phyloP scores from a whole-genome alignment of 2,113 vertebrate genomes.

The Ictalurus punctatus region DNA sequence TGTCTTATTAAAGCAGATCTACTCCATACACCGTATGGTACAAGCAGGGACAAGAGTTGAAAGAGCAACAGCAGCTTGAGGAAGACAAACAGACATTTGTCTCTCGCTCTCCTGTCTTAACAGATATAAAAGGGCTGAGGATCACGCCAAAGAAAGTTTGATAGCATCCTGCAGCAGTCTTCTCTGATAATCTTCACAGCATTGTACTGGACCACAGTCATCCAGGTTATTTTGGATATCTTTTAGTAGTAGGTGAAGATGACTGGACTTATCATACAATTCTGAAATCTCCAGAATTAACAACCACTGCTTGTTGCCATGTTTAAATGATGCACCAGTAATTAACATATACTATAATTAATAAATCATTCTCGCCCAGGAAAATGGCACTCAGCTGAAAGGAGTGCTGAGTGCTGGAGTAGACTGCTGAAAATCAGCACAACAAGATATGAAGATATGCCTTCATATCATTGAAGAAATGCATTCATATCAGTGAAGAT shows the following conservation, averaged over 20 bases:
- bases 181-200: background rate
- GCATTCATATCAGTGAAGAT: background rate
- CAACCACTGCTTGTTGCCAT: background rate
- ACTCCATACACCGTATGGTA: background rate
- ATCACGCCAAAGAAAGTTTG: background rate
- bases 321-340: background rate
- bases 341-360: background rate
- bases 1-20: slow-evolving; percentile 42
- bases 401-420: background rate
- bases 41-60: background rate
- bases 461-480: background rate
- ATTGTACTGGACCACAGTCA: background rate
- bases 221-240: background rate
- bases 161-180: background rate
- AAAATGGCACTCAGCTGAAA: background rate
- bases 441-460: too few relatives aligned
- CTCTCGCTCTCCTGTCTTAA: slow-evolving; percentile 14
- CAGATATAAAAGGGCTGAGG: slow-evolving; percentile 9
- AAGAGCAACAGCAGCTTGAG: background rate
- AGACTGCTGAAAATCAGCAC: background rate
- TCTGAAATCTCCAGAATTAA: background rate
- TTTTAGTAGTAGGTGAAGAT: background rate
- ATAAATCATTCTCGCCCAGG: background rate
- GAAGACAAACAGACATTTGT: slow-evolving; percentile 27
- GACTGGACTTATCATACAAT: background rate